phyloP scores from a whole-genome alignment of 2,888 invertebrate species.

The Rhingia campestris region DNA sequence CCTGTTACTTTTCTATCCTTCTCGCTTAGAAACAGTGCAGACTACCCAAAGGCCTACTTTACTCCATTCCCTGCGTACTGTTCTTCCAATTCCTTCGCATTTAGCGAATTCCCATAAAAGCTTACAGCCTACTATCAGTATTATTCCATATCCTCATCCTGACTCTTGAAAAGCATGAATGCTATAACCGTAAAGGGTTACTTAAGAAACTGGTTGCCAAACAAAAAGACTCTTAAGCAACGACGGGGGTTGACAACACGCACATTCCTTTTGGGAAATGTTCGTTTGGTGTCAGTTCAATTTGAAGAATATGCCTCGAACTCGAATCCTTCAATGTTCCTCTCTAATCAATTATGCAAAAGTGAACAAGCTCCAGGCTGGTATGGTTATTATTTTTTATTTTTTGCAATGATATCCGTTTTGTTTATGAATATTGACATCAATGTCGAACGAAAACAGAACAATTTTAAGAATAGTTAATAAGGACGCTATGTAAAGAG shows the following conservation, averaged over 20 bases:
- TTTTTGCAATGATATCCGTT: slow-evolving; percentile 22
- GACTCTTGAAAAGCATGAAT: background rate
- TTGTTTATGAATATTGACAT: slow-evolving; percentile 39
- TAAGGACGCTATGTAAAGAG: slow-evolving; percentile 51
- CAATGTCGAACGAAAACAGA: slow-evolving; percentile 19
- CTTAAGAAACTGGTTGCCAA: no score
- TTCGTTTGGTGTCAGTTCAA: slow-evolving; percentile 27
- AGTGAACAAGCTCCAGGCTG: slow-evolving; percentile 20
- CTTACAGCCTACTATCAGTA: slow-evolving; percentile 29
- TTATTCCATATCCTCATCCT: slow-evolving; percentile 26
- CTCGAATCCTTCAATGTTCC: slow-evolving; percentile 54
- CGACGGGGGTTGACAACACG: background rate
- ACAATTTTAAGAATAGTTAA: slow-evolving; percentile 58
- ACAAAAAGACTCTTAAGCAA: no score
- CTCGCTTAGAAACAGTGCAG: no score
- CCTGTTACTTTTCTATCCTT: no score
- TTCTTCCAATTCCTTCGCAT: slow-evolving; percentile 9
- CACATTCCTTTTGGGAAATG: background rate
- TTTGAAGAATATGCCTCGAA: slow-evolving; percentile 40
- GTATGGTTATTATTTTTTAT: slow-evolving; percentile 8
- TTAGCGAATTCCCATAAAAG: slow-evolving; percentile 35
- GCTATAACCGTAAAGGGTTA: slow-evolving; percentile 47
- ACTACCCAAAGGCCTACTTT: background rate
- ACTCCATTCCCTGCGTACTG: background rate
- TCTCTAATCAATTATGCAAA: slow-evolving; percentile 73